These are phyloP conservation scores for Parnassius apollo DNA, from an alignment of 2,888 invertebrate species.

Conservation along the genomic window DNA sequence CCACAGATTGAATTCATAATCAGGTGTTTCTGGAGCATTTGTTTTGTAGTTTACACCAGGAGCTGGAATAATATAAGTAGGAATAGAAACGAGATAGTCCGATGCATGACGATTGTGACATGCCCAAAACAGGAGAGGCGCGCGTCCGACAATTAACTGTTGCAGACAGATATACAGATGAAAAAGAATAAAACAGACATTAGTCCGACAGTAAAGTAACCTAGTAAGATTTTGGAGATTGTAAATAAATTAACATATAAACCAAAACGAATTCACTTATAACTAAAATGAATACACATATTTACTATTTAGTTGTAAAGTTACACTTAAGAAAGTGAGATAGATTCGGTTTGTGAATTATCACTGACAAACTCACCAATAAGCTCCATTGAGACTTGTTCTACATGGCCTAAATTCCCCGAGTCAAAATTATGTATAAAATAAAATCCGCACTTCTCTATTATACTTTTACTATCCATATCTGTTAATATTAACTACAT, in stretches of 20 bases:
- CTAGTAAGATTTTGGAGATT: too few species aligned
- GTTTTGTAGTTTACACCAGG: slow-evolving; percentile 60
- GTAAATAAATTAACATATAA: too few species aligned
- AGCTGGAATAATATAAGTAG: slow-evolving; percentile 42
- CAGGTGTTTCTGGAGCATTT: slow-evolving; percentile 77
- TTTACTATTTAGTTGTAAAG: too few species aligned
- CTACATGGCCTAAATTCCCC: slow-evolving; percentile 92
- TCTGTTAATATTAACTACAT: slow-evolving; percentile 68
- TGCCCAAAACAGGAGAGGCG: too few species aligned
- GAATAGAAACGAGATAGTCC: not conserved
- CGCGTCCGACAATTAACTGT: too few species aligned
- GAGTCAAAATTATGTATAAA: slow-evolving; percentile 95
- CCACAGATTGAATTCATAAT: slow-evolving; percentile 94
- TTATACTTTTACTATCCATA: slow-evolving; percentile 74
- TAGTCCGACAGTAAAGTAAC: too few species aligned
- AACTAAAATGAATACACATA: too few species aligned
- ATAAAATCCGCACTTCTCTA: slow-evolving; percentile 87
- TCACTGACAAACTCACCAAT: slow-evolving; percentile 67
- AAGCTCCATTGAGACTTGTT: slow-evolving; percentile 83
- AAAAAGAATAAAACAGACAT: too few species aligned
- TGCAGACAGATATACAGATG: too few species aligned
- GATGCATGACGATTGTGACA: too few species aligned
- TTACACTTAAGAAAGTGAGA: too few species aligned
- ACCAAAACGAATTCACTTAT: too few species aligned
- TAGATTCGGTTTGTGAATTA: not conserved